These are phyloP conservation scores for Caligus rogercresseyi DNA, from an alignment of 1,140 invertebrate species.

Conservation along the genomic window DNA sequence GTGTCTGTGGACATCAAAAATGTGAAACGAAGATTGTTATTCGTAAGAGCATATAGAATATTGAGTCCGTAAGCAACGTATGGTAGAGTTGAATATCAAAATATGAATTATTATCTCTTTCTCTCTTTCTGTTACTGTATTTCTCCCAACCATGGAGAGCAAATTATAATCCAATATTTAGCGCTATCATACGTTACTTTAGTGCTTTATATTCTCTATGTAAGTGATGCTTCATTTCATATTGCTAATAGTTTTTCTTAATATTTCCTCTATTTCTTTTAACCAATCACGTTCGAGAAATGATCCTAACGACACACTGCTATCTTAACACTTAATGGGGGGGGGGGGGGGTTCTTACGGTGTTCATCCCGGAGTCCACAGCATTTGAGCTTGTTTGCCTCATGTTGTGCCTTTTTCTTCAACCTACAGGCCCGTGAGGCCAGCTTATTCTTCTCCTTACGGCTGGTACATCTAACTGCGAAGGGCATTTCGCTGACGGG, in stretches of 20 bases:
- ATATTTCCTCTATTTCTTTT: not conserved
- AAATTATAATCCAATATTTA: conserved; percentile 18
- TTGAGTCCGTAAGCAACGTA: too few species aligned
- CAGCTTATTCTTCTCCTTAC: conserved; percentile 94
- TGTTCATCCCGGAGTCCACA: conserved; percentile 83
- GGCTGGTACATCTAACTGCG: conserved; percentile 55
- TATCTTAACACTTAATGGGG: not conserved
- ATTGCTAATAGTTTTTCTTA: not conserved
- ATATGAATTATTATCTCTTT: too few species aligned
- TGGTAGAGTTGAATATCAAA: too few species aligned
- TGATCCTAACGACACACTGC: conserved; percentile 1
- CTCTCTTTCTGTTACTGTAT: too few species aligned
- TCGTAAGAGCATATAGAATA: too few species aligned
- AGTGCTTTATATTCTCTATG: not conserved
- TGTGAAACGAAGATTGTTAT: too few species aligned
- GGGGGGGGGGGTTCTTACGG: conserved; percentile 49
- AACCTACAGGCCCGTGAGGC: conserved; percentile 80
- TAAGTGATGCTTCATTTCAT: not conserved
- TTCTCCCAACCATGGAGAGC: too few species aligned
- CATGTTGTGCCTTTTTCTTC: conserved; percentile 86
- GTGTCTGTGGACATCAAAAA: too few species aligned
- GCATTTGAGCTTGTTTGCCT: conserved; percentile 85
- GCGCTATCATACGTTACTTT: conserved; percentile 13
- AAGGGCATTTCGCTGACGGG: conserved; percentile 81
- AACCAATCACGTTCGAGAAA: not conserved